Conservation (phyloP, 2,888 invertebrate genomes). For the Napeogenes inachia region DNA sequence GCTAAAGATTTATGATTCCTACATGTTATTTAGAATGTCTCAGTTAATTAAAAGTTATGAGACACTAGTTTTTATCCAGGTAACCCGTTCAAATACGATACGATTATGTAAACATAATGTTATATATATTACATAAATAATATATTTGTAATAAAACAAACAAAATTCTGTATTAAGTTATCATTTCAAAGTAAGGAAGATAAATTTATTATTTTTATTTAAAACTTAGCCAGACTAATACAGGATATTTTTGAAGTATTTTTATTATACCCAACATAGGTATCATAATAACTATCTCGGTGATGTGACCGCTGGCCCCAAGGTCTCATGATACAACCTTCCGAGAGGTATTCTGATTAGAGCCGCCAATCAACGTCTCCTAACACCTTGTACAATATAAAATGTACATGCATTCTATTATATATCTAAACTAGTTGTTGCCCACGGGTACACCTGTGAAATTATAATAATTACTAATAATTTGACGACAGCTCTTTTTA, state of each 20-base stretch:
- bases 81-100: not conserved
- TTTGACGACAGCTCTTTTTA: no score
- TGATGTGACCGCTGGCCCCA: constrained; percentile 28
- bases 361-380: constrained; percentile 35
- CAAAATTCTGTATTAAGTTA: no score
- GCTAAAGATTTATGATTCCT: not conserved
- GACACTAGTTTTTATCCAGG: not conserved
- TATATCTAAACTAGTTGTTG: no score
- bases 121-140: not conserved
- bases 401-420: not conserved
- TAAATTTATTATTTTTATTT: constrained; percentile 3
- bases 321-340: constrained; percentile 57
- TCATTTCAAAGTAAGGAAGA: no score
- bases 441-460: no score
- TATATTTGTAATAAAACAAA: no score
- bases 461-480: no score
- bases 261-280: not conserved
- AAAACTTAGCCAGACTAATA: not conserved
- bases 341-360: constrained; percentile 51
- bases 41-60: not conserved
- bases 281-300: constrained; percentile 4
- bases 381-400: constrained; percentile 12
- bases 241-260: not conserved
- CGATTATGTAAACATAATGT: not conserved
- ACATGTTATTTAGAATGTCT: not conserved